Base-by-base conservation (phyloP, 2,888 invertebrate genomes). In the Coenonympha arcania region DNA sequence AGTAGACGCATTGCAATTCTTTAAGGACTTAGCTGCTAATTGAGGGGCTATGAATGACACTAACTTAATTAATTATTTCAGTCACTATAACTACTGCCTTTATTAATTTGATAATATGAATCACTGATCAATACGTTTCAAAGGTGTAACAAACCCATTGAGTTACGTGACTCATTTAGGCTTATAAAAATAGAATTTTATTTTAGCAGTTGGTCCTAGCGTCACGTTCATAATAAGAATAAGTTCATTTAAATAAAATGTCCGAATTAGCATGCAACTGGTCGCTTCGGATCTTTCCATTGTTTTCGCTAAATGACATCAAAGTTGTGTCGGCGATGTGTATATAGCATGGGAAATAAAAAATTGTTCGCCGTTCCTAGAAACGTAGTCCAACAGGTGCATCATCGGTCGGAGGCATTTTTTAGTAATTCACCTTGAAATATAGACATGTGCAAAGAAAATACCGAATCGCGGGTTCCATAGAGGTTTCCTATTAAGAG, bases 291-390 rank as follows among this genome's bases (percentile, higher is more conserved):
- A 75, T 81, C 77, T 83, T 79, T 78, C 84, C 84, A 85, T 86
- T 86, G 86, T 85, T 79, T 84, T 81, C 78, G 81, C 84, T 85
- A 86, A 85, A 85, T 79, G 84, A 84, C 85, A 79, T 85, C 85
- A 84, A 85, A 85, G 83, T 79, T 79, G 78, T 76, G 71, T 73
- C 77, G 79, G 75, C 75, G 68, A 69, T 65, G 64, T 73, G 72
- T 76, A 76, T 76, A 78, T 73, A 79, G 79, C 73, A 82, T 78
- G 78, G 69, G 77, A 81, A 82, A 72, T 76, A 75, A 79, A n/a
- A n/a, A 78, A 76, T 65, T 68, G 70, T 71, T 63, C 57, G 60
- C 60, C 60, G 58, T 83, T 82, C 81, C 71, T 58, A 75, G 83
- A 81, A 82, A 69, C 55, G 61, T 41, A 58, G 60, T 60, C 60